phyloP scores from a whole-genome alignment of 2,113 vertebrate genomes.

The Phrynocephalus versicolor region DNA sequence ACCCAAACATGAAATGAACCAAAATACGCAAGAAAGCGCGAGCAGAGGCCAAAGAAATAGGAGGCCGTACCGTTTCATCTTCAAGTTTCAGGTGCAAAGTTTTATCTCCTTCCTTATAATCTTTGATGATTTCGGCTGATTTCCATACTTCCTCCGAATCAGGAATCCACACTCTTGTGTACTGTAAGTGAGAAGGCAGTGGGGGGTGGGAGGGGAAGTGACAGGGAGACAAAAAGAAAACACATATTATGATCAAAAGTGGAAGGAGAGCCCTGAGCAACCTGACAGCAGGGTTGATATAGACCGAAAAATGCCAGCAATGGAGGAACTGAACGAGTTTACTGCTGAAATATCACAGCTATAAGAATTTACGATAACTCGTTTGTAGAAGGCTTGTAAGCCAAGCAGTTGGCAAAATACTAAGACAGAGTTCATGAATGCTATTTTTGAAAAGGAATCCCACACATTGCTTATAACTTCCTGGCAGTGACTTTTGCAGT shows the following conservation, averaged over 20 bases:
- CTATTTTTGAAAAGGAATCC: no score
- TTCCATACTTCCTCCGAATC: conserved; percentile 91
- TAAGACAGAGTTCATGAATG: no score
- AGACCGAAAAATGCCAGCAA: no score
- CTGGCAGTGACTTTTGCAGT: no score
- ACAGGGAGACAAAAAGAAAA: not conserved
- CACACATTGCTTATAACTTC: no score
- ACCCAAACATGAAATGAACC: not conserved
- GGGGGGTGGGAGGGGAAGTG: no score
- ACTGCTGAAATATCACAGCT: no score
- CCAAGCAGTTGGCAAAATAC: no score
- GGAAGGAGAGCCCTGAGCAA: not conserved
- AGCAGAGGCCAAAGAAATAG: rapidly evolving
- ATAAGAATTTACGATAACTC: no score
- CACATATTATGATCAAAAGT: not conserved
- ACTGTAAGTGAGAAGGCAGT: conserved; percentile 72
- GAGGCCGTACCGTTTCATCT: conserved; percentile 87
- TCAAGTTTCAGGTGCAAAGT: conserved; percentile 86
- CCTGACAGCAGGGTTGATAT: no score
- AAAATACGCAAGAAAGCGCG: not conserved
- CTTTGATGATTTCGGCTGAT: conserved; percentile 86
- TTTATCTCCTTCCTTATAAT: conserved; percentile 88
- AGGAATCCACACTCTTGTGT: conserved; percentile 94
- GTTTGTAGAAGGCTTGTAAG: no score
- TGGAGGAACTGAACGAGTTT: no score